Evolutionary conservation across 2,888 invertebrate genomes (phyloP).

Genomic region (Dexiosoma caninum): DNA sequence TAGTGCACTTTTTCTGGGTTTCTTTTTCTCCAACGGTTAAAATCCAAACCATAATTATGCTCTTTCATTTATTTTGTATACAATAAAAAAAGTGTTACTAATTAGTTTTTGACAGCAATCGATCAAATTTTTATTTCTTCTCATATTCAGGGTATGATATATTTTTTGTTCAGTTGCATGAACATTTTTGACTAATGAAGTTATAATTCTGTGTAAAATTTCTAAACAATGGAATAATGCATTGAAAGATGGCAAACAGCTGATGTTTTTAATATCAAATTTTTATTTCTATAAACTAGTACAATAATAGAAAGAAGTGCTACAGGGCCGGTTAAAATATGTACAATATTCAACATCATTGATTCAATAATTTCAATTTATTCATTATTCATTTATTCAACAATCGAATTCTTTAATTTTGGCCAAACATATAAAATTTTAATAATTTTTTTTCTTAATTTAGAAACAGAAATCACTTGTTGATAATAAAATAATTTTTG

Average conservation of each 20-base stretch:
- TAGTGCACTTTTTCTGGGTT: constrained; percentile 69
- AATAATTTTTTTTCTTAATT: too few relatives aligned
- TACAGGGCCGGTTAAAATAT: too few relatives aligned
- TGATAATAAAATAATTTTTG: too few relatives aligned
- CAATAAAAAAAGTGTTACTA: constrained; percentile 52
- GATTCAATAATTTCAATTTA: too few relatives aligned
- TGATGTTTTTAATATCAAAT: too few relatives aligned
- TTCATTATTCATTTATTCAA: too few relatives aligned
- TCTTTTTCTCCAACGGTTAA: not conserved
- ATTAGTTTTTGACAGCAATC: constrained; percentile 63
- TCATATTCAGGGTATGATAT: constrained; percentile 15
- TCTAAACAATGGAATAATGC: constrained; percentile 13
- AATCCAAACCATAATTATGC: constrained; percentile 52
- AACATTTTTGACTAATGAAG: constrained; percentile 62
- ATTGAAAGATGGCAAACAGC: not conserved
- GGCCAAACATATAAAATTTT: too few relatives aligned
- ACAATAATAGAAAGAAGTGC: too few relatives aligned
- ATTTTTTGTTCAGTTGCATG: not conserved
- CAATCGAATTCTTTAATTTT: too few relatives aligned
- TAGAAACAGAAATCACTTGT: too few relatives aligned
- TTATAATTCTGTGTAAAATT: constrained; percentile 61
- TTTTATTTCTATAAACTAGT: too few relatives aligned
- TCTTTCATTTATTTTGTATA: not conserved
- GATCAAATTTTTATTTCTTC: constrained; percentile 45
- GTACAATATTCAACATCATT: too few relatives aligned